Conservation (phyloP, 2,113 vertebrate genomes). For the Myrmecobius fasciatus region DNA sequence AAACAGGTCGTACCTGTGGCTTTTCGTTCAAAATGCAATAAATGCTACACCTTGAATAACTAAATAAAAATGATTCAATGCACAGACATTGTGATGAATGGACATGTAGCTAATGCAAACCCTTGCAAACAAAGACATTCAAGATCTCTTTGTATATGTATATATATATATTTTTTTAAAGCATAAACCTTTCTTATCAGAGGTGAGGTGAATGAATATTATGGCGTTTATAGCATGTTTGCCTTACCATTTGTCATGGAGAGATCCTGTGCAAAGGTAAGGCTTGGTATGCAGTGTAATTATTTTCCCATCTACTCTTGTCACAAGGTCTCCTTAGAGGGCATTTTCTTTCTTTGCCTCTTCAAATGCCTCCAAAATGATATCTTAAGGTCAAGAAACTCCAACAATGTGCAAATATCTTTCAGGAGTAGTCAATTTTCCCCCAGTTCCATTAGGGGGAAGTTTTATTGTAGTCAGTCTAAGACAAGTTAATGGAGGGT, state of each 20-base stretch:
- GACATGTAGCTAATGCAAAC: slow-evolving; percentile 52
- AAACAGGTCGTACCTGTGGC: slow-evolving; percentile 62
- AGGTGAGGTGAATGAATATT: slow-evolving; percentile 71
- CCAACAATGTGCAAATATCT: slow-evolving; percentile 81
- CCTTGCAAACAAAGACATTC: slow-evolving; percentile 62
- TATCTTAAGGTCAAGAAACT: slow-evolving; percentile 78
- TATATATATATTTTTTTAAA: slow-evolving; percentile 37
- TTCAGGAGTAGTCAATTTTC: slow-evolving; percentile 80
- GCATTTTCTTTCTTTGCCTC: slow-evolving; percentile 78
- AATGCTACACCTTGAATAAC: slow-evolving; percentile 47
- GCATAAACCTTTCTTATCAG: slow-evolving; percentile 76
- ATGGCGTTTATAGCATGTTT: slow-evolving; percentile 68
- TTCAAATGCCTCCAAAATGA: slow-evolving; percentile 78
- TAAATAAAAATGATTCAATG: slow-evolving; percentile 58
- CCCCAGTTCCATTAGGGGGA: slow-evolving; percentile 79
- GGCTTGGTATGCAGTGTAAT: slow-evolving; percentile 70
- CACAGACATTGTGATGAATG: slow-evolving; percentile 46
- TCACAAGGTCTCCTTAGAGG: slow-evolving; percentile 77
- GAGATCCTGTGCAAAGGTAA: slow-evolving; percentile 73
- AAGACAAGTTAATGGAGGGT: slow-evolving; percentile 78
- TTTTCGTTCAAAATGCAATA: slow-evolving; percentile 57
- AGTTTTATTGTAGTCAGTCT: slow-evolving; percentile 79
- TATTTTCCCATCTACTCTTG: slow-evolving; percentile 78
- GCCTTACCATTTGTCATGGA: slow-evolving; percentile 73
- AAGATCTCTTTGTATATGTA: slow-evolving; percentile 32